Conservation (phyloP, 2,797 vertebrate species). For the Craterocephalus amniculus region DNA sequence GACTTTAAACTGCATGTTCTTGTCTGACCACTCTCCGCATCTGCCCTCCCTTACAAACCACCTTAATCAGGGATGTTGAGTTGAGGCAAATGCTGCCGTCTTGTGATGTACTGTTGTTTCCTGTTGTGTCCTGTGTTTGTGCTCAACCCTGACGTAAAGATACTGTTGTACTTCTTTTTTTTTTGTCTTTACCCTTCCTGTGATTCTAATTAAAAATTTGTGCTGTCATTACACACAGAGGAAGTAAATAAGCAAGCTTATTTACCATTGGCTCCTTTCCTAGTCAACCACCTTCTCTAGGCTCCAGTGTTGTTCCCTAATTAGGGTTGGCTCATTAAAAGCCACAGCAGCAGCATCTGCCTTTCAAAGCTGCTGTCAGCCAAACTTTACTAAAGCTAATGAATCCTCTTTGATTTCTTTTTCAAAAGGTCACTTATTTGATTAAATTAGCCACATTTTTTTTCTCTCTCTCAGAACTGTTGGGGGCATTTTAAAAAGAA, state of each 20-base stretch:
- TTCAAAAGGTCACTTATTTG: constrained; percentile 88
- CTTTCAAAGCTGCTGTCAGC: constrained; percentile 88
- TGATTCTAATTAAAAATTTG: constrained; percentile 86
- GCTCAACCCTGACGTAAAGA: constrained; percentile 73
- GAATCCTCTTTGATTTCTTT: constrained; percentile 87
- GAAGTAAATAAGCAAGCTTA: constrained; percentile 83
- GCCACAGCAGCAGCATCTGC: constrained; percentile 86
- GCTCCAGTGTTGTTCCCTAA: constrained; percentile 84
- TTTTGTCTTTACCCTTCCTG: constrained; percentile 77
- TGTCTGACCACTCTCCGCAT: constrained; percentile 65
- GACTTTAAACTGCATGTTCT: constrained; percentile 75
- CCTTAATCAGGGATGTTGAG: constrained; percentile 56
- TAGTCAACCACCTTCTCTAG: constrained; percentile 82
- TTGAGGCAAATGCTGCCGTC: constrained; percentile 40
- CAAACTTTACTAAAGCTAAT: constrained; percentile 89
- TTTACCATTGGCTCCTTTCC: constrained; percentile 83
- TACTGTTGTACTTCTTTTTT: constrained; percentile 61
- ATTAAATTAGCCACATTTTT: constrained; percentile 84
- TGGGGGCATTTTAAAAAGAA: constrained; percentile 76
- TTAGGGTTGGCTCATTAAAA: constrained; percentile 87
- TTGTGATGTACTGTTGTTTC: constrained; percentile 71
- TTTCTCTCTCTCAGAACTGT: constrained; percentile 61
- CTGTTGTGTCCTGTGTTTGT: constrained; percentile 75
- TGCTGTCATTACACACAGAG: constrained; percentile 82
- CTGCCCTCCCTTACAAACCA: constrained; percentile 37